These are phyloP conservation scores for Cephalotes varians DNA, from an alignment of 2,888 invertebrate species.

Conservation along the genomic window DNA sequence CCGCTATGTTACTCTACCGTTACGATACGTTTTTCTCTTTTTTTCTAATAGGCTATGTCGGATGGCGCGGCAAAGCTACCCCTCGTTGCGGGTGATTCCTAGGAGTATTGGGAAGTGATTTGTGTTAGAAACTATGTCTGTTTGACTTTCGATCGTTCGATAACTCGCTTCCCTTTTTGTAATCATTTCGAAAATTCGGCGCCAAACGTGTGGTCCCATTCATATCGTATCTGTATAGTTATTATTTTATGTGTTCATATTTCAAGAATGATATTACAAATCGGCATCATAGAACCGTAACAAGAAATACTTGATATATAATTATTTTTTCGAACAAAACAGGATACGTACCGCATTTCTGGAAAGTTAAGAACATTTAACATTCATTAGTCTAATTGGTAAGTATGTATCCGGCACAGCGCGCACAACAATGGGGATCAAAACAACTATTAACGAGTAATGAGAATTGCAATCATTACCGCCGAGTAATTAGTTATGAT, in stretches of 20 bases:
- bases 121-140: constrained; percentile 3
- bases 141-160: constrained; percentile 22
- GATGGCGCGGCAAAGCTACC: constrained; percentile 36
- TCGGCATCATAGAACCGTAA: background rate
- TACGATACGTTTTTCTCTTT: constrained; percentile 73
- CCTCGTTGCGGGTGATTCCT: constrained; percentile 33
- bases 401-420: constrained; percentile 44
- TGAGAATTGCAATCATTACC: constrained; percentile 47
- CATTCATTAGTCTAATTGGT: constrained; percentile 50
- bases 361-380: constrained; percentile 42
- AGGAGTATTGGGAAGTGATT: constrained; percentile 27
- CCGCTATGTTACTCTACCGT: constrained; percentile 67
- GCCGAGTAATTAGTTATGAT: constrained; percentile 39
- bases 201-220: background rate
- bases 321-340: background rate
- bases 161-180: background rate
- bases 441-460: constrained; percentile 49
- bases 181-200: background rate
- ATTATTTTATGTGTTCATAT: background rate
- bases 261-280: background rate
- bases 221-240: background rate
- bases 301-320: background rate
- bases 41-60: constrained; percentile 60
- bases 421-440: constrained; percentile 11
- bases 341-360: constrained; percentile 19